These are phyloP conservation scores for Willowsia nigromaculata DNA, from an alignment of 2,888 invertebrate species.

Conservation along the genomic window DNA sequence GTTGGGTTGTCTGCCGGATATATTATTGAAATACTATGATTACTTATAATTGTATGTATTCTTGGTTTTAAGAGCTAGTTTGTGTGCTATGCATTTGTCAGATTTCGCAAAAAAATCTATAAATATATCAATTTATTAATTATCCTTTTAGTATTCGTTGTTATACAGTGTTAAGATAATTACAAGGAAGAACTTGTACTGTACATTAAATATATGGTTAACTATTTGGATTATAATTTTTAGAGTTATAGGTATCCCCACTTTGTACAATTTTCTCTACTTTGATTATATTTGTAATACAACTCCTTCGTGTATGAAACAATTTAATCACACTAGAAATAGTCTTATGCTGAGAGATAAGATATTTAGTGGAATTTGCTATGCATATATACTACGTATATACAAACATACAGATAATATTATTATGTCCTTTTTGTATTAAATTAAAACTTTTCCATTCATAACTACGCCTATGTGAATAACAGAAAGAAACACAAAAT, in stretches of 20 bases:
- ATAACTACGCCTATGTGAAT: slow-evolving; percentile 3
- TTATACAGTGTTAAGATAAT: not conserved
- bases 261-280: slow-evolving; percentile 71
- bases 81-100: slow-evolving; percentile 48
- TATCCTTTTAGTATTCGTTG: not conserved
- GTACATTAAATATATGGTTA: slow-evolving; percentile 24
- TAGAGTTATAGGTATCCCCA: slow-evolving; percentile 19
- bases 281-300: slow-evolving; percentile 70
- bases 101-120: slow-evolving; percentile 20
- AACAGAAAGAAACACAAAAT: not conserved
- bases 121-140: not conserved
- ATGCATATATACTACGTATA: not conserved
- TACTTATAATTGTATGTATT: too few relatives aligned
- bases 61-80: slow-evolving; percentile 16
- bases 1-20: too few relatives aligned
- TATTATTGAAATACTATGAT: not conserved
- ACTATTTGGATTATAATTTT: slow-evolving; percentile 26
- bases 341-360: not conserved
- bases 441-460: slow-evolving; percentile 37
- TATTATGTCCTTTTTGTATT: slow-evolving; percentile 34
- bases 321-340: slow-evolving; percentile 8
- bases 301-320: slow-evolving; percentile 24
- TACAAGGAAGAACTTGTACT: not conserved
- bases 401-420: too few relatives aligned
- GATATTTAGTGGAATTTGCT: not conserved